Conservation (phyloP, 2,888 invertebrate species). For the Crossocerus cetratus region DNA sequence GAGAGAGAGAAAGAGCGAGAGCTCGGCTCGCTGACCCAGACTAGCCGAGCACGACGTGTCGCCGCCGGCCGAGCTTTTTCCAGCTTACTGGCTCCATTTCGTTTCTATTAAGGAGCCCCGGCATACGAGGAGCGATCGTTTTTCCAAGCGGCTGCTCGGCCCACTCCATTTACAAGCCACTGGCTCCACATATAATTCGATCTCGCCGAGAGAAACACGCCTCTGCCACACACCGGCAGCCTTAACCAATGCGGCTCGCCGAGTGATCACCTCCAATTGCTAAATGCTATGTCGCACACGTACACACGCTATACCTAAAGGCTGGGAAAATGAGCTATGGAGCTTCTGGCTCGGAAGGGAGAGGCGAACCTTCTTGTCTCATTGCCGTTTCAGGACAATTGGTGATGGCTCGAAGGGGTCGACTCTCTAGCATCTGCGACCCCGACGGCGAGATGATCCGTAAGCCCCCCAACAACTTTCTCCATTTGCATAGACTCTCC, state of each 20-base stretch:
- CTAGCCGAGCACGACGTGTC: too few species aligned
- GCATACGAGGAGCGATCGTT: conserved; percentile 3
- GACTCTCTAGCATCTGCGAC: conserved; percentile 82
- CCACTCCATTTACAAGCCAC: too few species aligned
- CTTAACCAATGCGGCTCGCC: neutral
- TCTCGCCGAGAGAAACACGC: too few species aligned
- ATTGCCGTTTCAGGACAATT: conserved; percentile 73
- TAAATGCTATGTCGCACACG: too few species aligned
- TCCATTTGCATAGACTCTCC: conserved; percentile 29
- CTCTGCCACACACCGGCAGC: too few species aligned
- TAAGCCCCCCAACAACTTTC: conserved; percentile 78
- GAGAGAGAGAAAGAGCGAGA: neutral
- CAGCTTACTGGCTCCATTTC: neutral
- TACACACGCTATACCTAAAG: too few species aligned
- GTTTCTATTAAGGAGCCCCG: neutral
- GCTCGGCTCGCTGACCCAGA: neutral
- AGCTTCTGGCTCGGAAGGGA: too few species aligned
- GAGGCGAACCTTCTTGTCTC: conserved; percentile 33
- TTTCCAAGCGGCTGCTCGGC: neutral
- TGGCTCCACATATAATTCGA: too few species aligned
- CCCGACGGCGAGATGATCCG: conserved; percentile 83
- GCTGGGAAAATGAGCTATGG: too few species aligned
- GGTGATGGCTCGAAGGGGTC: conserved; percentile 75
- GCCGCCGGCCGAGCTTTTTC: neutral
- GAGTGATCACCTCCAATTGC: too few species aligned